Evolutionary conservation across 2,888 invertebrate species (phyloP).

Genomic region (Macrophya alboannulata): DNA sequence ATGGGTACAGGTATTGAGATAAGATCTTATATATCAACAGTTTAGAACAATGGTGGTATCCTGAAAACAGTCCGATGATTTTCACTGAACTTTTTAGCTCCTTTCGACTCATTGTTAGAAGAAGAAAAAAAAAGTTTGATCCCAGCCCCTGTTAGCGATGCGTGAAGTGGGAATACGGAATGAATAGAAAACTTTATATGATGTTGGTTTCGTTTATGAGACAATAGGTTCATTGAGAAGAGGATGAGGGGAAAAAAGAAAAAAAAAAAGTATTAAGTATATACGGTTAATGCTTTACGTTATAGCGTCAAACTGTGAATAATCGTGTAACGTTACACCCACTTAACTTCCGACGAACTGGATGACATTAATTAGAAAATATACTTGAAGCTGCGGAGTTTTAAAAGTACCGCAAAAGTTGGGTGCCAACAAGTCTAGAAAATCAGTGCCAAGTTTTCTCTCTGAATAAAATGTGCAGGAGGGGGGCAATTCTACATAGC

Average conservation of each 20-base stretch:
- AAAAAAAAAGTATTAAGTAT: neutral
- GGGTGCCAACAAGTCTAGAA: conserved; percentile 31
- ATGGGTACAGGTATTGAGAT: neutral
- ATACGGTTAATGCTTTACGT: neutral
- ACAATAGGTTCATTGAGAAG: conserved; percentile 1
- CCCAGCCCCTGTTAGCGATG: conserved; percentile 20
- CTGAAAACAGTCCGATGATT: conserved; percentile 4
- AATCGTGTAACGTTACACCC: conserved; percentile 17
- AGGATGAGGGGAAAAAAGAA: neutral
- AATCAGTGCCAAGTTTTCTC: conserved; percentile 44
- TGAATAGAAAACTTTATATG: conserved; percentile 2
- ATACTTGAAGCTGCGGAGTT: conserved; percentile 28
- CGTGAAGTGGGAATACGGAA: neutral
- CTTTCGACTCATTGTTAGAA: conserved; percentile 6
- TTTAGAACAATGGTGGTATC: neutral
- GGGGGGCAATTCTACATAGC: neutral
- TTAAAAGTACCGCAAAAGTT: conserved; percentile 39
- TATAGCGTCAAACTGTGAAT: neutral
- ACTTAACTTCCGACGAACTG: conserved; percentile 7
- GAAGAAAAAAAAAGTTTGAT: conserved; percentile 27
- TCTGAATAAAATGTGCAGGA: conserved; percentile 1
- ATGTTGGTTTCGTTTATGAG: neutral
- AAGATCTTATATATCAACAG: neutral
- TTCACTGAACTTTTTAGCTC: conserved; percentile 24
- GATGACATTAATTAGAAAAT: conserved; percentile 40